Evolutionary conservation across 2,113 vertebrate genomes (phyloP), one percentile per base, ranked within the genome.

Genomic region (Pandion haliaetus): DNA sequence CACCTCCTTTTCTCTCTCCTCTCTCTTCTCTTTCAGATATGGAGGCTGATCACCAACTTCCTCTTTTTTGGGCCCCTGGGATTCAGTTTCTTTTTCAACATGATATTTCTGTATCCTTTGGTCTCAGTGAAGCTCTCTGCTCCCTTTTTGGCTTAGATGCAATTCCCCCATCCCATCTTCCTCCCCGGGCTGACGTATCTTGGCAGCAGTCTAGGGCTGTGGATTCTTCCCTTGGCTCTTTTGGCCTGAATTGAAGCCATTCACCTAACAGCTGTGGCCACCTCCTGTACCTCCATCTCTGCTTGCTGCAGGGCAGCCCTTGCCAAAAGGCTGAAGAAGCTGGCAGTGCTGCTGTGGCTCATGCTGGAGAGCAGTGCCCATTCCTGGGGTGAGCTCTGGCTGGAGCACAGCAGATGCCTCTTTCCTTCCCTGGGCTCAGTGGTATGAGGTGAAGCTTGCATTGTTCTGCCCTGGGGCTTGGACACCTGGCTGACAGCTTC

Each of bases 91-190:
- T 95, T 99, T 94, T 99, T 99, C 98, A 99, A 99, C 97, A 98
- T 99, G 98, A 98, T 98, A 90, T 99, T 99, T 97, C 98, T 99
- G 99, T 99, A 99, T 99, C 99, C 98, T 99, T 98, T 73, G 63
- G 47, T 84, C 55, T 88, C 81, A 73, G 80, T 93, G 52, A 90
- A 77, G 25, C 54, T 61, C 32, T 87, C 81, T 28, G 36, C 81
- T 88, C 70, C 66, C 19, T 10, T 89, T 59, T 55, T 20, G 20
- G 42, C 47, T 59, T 40, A 17, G 21, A 45, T 1, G 23, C 3
- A 2, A 17, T 32, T 80, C 2, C 10, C 8, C 29, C 10, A 2
- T 2, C 58, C 8, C 8, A 6, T 52, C 63, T 81, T 70, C 24
- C 38, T 50, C 9, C 38, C 19, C 21, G 38, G 16, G 47, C 54